These are phyloP conservation scores for Platanista minor DNA, from an alignment of 2,113 vertebrate genomes.

Conservation along the genomic window DNA sequence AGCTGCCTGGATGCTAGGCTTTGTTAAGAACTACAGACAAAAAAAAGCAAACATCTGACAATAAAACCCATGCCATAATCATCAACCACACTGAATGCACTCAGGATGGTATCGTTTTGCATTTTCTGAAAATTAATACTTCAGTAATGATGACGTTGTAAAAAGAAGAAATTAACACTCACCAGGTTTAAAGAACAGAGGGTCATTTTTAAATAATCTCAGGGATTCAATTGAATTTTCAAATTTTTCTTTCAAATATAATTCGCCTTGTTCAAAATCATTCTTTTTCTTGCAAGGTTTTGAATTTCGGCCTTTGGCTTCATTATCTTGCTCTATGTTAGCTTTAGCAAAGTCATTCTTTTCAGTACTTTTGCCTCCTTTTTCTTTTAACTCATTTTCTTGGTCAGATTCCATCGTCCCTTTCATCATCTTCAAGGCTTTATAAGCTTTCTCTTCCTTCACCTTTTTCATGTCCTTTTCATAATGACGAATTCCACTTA, in stretches of 20 bases:
- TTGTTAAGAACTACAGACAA: background rate
- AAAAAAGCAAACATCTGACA: background rate
- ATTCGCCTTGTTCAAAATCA: conserved; percentile 93
- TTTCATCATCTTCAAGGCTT: conserved; percentile 77
- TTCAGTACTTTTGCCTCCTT: conserved; percentile 75
- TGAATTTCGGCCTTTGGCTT: conserved; percentile 70
- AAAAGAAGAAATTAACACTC: conserved; percentile 72
- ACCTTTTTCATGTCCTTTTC: conserved; percentile 94
- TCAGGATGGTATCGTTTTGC: background rate
- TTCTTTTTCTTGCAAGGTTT: conserved; percentile 81
- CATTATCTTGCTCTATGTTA: conserved; percentile 71
- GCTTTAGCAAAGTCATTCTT: conserved; percentile 70
- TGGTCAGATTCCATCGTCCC: conserved; percentile 60
- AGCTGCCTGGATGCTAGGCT: background rate
- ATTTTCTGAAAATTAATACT: conserved; percentile 34
- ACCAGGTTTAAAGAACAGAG: conserved; percentile 96
- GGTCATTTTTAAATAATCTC: conserved; percentile 95
- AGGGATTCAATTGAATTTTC: conserved; percentile 90
- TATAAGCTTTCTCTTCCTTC: conserved; percentile 89
- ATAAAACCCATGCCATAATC: background rate
- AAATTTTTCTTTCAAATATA: conserved; percentile 94
- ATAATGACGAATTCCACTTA: conserved; percentile 98
- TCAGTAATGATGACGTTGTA: conserved; percentile 1
- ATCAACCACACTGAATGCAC: background rate
- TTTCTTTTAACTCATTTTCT: conserved; percentile 75